These are phyloP conservation scores for Bucorvus abyssinicus DNA, from an alignment of 2,797 vertebrate genomes.

Conservation along the genomic window DNA sequence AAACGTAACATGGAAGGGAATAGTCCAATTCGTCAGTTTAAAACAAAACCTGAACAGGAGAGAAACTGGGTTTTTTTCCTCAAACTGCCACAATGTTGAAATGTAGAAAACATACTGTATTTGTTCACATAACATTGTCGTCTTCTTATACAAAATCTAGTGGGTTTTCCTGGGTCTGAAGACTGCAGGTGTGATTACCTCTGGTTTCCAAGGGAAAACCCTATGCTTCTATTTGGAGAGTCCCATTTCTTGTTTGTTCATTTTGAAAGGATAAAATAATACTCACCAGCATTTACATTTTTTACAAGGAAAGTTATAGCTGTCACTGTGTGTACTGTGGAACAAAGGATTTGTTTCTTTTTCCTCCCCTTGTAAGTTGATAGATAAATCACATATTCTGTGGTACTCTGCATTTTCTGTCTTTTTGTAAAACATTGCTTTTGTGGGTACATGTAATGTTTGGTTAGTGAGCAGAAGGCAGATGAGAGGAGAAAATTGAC, in stretches of 20 bases:
- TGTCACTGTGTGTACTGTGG: not conserved
- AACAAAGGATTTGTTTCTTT: not conserved
- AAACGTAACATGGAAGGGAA: too few relatives aligned
- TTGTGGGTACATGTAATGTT: not conserved
- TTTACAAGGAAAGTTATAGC: not conserved
- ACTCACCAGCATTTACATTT: not conserved
- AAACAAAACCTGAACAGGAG: too few relatives aligned
- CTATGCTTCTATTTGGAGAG: not conserved
- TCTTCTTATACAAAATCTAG: not conserved
- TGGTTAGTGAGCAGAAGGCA: not conserved
- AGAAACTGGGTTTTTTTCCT: too few relatives aligned
- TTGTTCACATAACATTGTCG: not conserved
- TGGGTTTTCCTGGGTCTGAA: not conserved
- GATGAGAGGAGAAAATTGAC: not conserved
- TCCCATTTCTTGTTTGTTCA: not conserved
- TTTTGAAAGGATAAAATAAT: not conserved
- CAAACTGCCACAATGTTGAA: too few relatives aligned
- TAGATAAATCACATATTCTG: not conserved
- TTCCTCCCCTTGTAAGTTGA: not conserved
- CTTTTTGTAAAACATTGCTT: not conserved
- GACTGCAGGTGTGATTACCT: not conserved
- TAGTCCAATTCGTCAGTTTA: too few relatives aligned
- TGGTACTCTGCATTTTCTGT: not conserved
- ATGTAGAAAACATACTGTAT: not conserved
- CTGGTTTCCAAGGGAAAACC: not conserved